Evolutionary conservation across 1,140 invertebrate genomes (phyloP).

Genomic region (Drosophila persimilis): DNA sequence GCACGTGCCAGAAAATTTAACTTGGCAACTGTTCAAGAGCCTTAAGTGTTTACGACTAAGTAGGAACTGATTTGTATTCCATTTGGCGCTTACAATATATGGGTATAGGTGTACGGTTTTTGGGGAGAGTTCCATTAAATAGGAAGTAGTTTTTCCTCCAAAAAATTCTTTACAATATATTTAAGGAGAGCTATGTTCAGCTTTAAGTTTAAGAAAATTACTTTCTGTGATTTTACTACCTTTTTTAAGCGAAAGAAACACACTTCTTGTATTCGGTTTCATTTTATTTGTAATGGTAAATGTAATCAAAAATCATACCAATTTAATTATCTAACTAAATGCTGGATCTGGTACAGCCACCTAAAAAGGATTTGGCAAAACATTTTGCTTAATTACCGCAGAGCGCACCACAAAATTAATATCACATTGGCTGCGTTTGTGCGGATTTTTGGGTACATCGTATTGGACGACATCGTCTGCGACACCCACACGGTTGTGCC

Average conservation of each 20-base stretch:
- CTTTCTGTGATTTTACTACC: no score
- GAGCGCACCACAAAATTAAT: conserved; percentile 75
- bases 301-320: conserved; percentile 30
- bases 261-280: conserved; percentile 32
- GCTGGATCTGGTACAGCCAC: conserved; percentile 1
- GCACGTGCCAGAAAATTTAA: conserved; percentile 52
- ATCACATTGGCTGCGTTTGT: conserved; percentile 72
- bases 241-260: no score
- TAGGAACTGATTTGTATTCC: conserved; percentile 46
- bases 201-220: no score
- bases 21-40: conserved; percentile 44
- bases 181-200: no score
- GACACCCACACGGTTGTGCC: conserved; percentile 4
- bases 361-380: conserved; percentile 7
- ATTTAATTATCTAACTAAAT: conserved; percentile 39
- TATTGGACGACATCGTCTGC: conserved; percentile 63
- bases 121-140: no score
- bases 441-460: conserved; percentile 71
- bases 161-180: no score
- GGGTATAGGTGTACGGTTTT: no score
- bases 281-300: conserved; percentile 67
- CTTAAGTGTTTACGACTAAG: conserved; percentile 35
- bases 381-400: conserved; percentile 45
- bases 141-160: no score
- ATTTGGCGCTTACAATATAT: conserved; percentile 22